Base-by-base conservation (phyloP, 2,888 invertebrate genomes). In the Standfussiana lucernea region DNA sequence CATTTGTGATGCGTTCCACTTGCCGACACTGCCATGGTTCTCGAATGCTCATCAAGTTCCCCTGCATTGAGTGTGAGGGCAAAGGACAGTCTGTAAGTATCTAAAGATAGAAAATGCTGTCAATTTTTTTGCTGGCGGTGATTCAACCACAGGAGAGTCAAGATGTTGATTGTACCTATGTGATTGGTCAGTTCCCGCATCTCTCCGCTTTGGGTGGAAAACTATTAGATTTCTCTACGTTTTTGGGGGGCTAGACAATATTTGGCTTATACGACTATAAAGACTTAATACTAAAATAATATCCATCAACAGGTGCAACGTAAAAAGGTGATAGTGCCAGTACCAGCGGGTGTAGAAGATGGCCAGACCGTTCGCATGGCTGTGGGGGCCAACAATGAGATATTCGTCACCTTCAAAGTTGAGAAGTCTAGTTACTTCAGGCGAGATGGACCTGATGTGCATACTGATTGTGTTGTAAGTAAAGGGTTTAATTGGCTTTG, bases 341-440 rank as follows among this genome's bases (percentile, higher is more conserved):
- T 99, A 7, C 99, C 99, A 21, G 99, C 98, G 71, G 99, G 99
- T 32, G 99, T 99, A 13, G 99, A 99, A 93, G 99, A 99, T 93
- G 99, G 99, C 0, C 99, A 99, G 95, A 99, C 99, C 0, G 98
- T 99, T 8, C 97, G 99, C 75, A 98, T 99, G 98, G 97, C 98
- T 11, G 98, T 99, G 1, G 99, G 99, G 24, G 98, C 97, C 88
- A 98, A 98, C 91, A 98, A 98, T 91, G 99, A 99, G 94, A 95
- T 99, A 28, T 99, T 99, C 93, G 97, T 99, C 86, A 99, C 99
- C 64, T 99, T 99, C 96, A 98, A 98, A 89, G 99, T 99, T 61
- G 98, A 98, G 78, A 98, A 98, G 86, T 99, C 99, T 32, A 97
- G 97, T 83, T 98, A 99, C 93, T 99, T 99, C 96, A 97, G 97